phyloP scores from a whole-genome alignment of 2,113 vertebrate species.

The Monarcha castaneiventris region DNA sequence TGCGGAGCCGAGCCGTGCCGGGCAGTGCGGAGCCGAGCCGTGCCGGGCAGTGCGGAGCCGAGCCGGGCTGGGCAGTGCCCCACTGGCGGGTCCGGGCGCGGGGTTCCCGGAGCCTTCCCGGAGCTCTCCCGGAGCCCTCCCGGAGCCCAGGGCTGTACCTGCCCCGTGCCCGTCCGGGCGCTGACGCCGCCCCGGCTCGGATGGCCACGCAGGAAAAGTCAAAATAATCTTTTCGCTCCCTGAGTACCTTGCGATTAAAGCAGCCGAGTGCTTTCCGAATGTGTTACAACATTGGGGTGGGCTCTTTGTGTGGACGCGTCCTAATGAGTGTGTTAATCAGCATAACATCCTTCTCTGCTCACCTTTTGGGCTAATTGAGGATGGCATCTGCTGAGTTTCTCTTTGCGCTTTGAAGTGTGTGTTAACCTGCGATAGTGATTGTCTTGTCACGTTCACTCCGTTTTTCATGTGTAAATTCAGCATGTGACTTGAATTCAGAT shows the following conservation, averaged over 20 bases:
- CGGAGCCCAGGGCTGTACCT: neutral
- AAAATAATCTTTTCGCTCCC: neutral
- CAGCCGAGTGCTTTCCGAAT: neutral
- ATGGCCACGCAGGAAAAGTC: neutral
- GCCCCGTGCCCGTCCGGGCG: neutral
- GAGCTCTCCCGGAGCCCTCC: neutral
- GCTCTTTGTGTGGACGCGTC: neutral
- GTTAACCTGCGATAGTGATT: neutral
- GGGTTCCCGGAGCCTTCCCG: neutral
- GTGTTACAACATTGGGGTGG: neutral
- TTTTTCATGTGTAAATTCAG: neutral
- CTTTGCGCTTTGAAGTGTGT: neutral
- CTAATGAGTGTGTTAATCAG: neutral
- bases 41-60: rapidly evolving
- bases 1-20: rapidly evolving
- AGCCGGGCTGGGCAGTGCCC: rapidly evolving
- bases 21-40: neutral
- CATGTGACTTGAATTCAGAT: neutral
- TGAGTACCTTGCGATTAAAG: neutral
- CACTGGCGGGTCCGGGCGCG: no score
- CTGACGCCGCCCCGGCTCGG: neutral
- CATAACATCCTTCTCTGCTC: neutral
- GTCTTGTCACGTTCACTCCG: neutral
- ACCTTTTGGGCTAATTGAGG: neutral
- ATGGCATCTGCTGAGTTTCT: neutral